A percentile compares a stretch with the other conserved stretches of the same genome.
phyloP scores from a whole-genome alignment of 2,113 vertebrate genomes.

The Saimiri boliviensis region DNA sequence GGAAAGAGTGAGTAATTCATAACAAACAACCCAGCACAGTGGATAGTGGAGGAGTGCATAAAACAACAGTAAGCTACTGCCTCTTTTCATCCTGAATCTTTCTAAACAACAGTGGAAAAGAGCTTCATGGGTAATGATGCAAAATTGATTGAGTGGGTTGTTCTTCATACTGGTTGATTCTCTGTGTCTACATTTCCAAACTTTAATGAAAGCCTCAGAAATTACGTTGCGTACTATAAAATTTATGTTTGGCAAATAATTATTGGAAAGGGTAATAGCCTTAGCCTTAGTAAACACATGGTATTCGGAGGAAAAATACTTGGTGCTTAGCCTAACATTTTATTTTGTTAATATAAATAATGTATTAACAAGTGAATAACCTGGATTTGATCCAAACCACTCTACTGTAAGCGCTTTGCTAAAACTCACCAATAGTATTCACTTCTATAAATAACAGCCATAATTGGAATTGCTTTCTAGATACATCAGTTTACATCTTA shows the following conservation, averaged over 20 bases:
- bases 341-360: constrained; percentile 89
- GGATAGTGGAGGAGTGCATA: neutral
- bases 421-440: constrained; percentile 82
- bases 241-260: constrained; percentile 65
- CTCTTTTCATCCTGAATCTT: constrained; percentile 30
- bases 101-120: neutral
- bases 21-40: neutral
- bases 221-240: neutral
- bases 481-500: constrained; percentile 57
- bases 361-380: constrained; percentile 84
- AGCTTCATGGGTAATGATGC: neutral
- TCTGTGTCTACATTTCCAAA: neutral
- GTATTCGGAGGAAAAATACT: neutral
- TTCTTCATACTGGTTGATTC: neutral
- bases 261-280: constrained; percentile 44
- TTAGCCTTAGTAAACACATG: constrained; percentile 39
- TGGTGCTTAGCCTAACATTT: constrained; percentile 80
- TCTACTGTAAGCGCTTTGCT: constrained; percentile 83
- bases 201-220: neutral
- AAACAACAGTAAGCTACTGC: neutral
- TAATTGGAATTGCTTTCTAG: constrained; percentile 74
- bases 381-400: constrained; percentile 84
- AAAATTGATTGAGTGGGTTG: constrained; percentile 27
- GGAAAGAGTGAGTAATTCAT: constrained; percentile 37
- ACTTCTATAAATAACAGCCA: constrained; percentile 82